Evolutionary conservation across 92 coral and sea anemone species (phyloP), one percentile per base, ranked within the genome.

Genomic region (Paramuricea clavata): DNA sequence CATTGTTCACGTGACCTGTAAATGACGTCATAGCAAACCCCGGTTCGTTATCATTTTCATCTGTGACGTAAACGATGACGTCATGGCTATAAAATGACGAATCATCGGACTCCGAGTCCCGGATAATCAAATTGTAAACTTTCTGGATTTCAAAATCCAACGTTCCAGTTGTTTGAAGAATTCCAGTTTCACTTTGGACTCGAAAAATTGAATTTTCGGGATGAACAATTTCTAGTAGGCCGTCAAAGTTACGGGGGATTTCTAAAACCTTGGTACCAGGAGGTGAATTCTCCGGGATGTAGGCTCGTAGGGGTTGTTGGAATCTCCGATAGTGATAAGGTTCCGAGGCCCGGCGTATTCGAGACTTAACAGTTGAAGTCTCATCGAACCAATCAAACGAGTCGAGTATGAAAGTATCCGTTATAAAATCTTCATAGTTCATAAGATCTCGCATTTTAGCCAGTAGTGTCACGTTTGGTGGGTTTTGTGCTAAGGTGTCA

Each of bases 231-330:
- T 93, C 87, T 56, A 95, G 92, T 27, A 31, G 87, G 1, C 98
- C 98, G 23, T 93, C 93, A 79, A 94, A 95, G 59, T 91, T 92
- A 43, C 94, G 93, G 2, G 98, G 96, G 0, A 95, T 97, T 88
- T 76, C 82, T 16, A 95, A 86, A 32, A 91, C 72, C 62, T 85
- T 81, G 33, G 89, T 94, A 8, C 94, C 95, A 6, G 91, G 92
- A 23, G 87, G 91, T 8, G 84, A 65, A 74, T 87, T 91, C 70
- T 95, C 98, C 39, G 89, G 92, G 3, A 95, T 91, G 56, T 87
- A 87, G 23, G 90, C 98, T 65, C 98, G 72, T 17, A 95, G 93
- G 13, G 98, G 98, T 69, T 95, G 98, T 81, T 95, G 98, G 64
- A 91, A 90, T 44, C 94, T 92, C 64, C 98, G 91, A 76, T 94